Evolutionary conservation across 1,140 invertebrate genomes (phyloP).

Genomic region (Drosophila malerkotliana): DNA sequence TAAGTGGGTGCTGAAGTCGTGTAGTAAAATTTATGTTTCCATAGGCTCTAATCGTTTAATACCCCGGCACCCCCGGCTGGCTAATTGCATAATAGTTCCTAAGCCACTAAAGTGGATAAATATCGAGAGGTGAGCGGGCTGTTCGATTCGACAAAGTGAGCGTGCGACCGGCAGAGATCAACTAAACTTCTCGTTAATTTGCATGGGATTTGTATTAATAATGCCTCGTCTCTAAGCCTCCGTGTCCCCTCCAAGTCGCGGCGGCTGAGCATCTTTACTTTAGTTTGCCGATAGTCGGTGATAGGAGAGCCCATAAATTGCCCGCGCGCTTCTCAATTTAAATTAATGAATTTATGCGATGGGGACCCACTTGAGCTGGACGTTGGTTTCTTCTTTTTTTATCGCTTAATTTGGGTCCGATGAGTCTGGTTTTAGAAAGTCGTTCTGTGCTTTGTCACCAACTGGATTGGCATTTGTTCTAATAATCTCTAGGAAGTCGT

Average conservation of each 20-base stretch:
- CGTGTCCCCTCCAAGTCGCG: not conserved
- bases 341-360: conserved; percentile 64
- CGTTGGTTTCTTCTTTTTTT: conserved; percentile 55
- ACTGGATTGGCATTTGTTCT: conserved; percentile 39
- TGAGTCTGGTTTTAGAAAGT: conserved; percentile 65
- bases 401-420: conserved; percentile 54
- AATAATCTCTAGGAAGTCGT: conserved; percentile 69
- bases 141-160: conserved; percentile 12
- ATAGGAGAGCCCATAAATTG: conserved; percentile 53
- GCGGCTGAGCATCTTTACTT: conserved; percentile 11
- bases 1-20: conserved; percentile 69
- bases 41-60: conserved; percentile 72
- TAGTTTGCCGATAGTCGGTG: conserved; percentile 22
- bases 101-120: conserved; percentile 23
- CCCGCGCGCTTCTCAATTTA: conserved; percentile 46
- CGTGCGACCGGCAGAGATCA: conserved; percentile 12
- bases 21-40: conserved; percentile 70
- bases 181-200: conserved; percentile 51
- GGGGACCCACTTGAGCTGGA: conserved; percentile 43
- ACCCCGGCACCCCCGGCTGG: conserved; percentile 38
- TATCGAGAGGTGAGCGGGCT: conserved; percentile 9
- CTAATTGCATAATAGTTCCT: conserved; percentile 78
- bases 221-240: conserved; percentile 5
- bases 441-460: conserved; percentile 63
- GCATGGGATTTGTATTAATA: conserved; percentile 71